phyloP scores from a whole-genome alignment of 2,113 vertebrate genomes.

The Myanophis thanlyinensis region DNA sequence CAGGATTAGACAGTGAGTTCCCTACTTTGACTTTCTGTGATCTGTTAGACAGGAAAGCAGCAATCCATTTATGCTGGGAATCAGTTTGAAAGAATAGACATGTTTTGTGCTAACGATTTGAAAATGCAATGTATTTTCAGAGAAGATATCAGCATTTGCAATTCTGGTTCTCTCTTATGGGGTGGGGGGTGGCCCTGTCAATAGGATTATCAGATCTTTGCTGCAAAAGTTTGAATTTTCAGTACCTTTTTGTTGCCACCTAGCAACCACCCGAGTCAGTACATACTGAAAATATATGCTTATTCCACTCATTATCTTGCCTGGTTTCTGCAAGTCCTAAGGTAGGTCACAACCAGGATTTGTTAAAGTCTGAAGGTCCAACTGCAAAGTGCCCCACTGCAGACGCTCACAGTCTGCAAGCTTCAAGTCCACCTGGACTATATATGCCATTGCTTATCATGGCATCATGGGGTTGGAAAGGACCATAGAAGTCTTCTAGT shows the following conservation, averaged over 20 bases:
- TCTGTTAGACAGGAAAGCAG: too few relatives aligned
- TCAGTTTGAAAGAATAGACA: background rate
- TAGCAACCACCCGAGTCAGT: background rate
- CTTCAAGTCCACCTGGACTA: background rate
- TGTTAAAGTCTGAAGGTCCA: background rate
- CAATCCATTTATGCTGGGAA: background rate
- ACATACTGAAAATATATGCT: background rate
- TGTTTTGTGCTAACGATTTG: background rate
- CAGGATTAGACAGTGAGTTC: too few relatives aligned
- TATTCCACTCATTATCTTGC: background rate
- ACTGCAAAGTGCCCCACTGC: background rate
- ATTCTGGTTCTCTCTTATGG: background rate
- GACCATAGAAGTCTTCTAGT: background rate
- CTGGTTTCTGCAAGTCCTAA: background rate
- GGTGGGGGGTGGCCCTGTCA: background rate
- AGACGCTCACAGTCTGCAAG: background rate
- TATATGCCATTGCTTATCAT: background rate
- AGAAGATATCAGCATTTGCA: background rate
- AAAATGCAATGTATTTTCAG: background rate
- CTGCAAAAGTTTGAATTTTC: background rate
- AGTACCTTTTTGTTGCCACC: background rate
- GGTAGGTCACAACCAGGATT: background rate
- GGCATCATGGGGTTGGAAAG: background rate
- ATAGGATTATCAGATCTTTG: background rate
- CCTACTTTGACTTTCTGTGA: too few relatives aligned